Conservation (phyloP, 2,888 invertebrate species). For the Apamea monoglypha region DNA sequence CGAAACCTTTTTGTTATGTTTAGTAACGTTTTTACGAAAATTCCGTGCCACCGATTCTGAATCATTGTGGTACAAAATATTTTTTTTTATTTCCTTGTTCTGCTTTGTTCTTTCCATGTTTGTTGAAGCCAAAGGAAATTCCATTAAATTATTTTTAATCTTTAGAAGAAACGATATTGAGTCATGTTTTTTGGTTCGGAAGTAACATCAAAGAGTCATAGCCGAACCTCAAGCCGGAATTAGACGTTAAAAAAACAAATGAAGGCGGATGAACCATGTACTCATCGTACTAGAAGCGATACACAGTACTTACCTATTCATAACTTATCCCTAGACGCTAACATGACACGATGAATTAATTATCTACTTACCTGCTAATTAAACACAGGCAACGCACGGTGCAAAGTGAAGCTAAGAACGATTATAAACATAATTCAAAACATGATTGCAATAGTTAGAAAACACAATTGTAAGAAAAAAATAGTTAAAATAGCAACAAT, state of each 20-base stretch:
- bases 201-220: neutral
- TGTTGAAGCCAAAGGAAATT: neutral
- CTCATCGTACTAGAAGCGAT: neutral
- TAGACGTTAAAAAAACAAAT: neutral
- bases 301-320: neutral
- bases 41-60: slow-evolving; percentile 10
- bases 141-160: neutral
- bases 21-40: slow-evolving; percentile 22
- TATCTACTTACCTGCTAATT: neutral
- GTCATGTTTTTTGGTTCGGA: neutral
- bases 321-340: neutral
- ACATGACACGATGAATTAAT: slow-evolving; percentile 12
- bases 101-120: neutral
- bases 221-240: too few species aligned
- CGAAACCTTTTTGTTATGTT: slow-evolving; percentile 13
- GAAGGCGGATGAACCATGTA: neutral
- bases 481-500: neutral
- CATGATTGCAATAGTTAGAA: neutral
- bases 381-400: neutral
- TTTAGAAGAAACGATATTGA: neutral
- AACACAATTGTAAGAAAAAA: neutral
- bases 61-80: slow-evolving; percentile 6
- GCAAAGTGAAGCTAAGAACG: neutral
- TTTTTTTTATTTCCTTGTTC: neutral
- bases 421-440: neutral